Evolutionary conservation across 35 echinoderm and acorn worm genomes (phyloP).

Genomic region (Patiria miniata): DNA sequence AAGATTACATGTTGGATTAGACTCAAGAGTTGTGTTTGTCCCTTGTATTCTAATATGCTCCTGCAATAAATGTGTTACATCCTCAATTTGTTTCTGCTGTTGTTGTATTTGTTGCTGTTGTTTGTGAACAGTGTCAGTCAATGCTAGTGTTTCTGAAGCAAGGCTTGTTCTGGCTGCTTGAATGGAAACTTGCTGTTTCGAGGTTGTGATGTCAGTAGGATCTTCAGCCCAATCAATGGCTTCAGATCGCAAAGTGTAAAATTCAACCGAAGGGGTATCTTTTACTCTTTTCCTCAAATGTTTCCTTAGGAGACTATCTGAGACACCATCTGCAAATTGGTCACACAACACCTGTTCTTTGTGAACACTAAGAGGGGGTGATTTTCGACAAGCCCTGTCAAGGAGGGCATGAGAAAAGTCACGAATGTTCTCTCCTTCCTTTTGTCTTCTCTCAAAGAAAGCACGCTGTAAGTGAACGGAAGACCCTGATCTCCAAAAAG

Average conservation of each 20-base stretch:
- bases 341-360: neutral
- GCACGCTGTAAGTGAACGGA: neutral
- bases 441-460: neutral
- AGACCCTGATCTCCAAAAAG: constrained; percentile 7
- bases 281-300: neutral
- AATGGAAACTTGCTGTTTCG: neutral
- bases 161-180: neutral
- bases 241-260: neutral
- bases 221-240: constrained; percentile 2
- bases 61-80: neutral
- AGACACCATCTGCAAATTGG: neutral
- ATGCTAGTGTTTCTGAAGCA: neutral
- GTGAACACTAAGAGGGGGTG: neutral
- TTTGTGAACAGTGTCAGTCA: neutral
- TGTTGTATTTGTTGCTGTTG: neutral
- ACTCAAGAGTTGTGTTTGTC: too few species aligned
- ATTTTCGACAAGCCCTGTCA: neutral
- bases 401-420: constrained; percentile 2
- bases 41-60: neutral
- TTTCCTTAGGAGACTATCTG: neutral
- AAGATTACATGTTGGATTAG: too few species aligned
- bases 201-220: too few species aligned
- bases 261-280: neutral
- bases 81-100: neutral
- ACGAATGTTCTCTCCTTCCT: neutral